A percentile compares a stretch with the other conserved stretches of the same genome.
Evolutionary conservation across 2,797 vertebrate genomes (phyloP).

Genomic region (Lepilemur ruficaudatus): DNA sequence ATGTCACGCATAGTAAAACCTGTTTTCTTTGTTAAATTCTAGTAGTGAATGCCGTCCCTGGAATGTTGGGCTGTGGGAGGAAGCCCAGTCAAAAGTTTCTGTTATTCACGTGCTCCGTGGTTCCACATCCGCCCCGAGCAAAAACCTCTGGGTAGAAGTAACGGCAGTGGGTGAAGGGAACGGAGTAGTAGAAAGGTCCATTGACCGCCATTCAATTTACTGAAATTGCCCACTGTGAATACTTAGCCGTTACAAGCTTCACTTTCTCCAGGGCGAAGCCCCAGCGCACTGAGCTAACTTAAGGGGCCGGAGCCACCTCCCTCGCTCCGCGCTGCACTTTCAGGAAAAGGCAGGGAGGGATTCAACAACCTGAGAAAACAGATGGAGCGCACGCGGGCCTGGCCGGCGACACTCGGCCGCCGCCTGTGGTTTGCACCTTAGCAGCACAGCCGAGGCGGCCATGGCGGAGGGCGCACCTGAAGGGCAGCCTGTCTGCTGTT

Average conservation of each 20-base stretch:
- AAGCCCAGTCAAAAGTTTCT: neutral
- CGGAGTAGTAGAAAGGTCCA: conserved; percentile 45
- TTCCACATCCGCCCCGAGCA: conserved; percentile 35
- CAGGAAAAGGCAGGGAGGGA: neutral
- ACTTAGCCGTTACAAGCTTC: conserved; percentile 52
- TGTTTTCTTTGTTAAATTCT: neutral
- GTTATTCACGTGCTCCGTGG: conserved; percentile 25
- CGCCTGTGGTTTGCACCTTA: neutral
- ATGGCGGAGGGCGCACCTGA: neutral
- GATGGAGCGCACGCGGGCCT: neutral
- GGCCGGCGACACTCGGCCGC: no score
- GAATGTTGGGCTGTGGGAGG: neutral
- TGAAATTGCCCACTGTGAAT: conserved; percentile 65
- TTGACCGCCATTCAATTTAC: conserved; percentile 58
- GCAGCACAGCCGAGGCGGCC: neutral
- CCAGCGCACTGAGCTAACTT: neutral
- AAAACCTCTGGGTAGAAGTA: conserved; percentile 50
- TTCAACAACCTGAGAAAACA: neutral
- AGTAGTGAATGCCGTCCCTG: neutral
- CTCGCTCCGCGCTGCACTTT: neutral
- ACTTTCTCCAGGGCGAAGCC: conserved; percentile 33
- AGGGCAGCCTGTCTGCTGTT: neutral
- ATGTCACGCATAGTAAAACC: neutral
- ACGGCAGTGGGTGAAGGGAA: conserved; percentile 41
- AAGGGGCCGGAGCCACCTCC: neutral